Conservation (phyloP, 2,888 invertebrate species). For the Hermaeophaga mercurialis region DNA sequence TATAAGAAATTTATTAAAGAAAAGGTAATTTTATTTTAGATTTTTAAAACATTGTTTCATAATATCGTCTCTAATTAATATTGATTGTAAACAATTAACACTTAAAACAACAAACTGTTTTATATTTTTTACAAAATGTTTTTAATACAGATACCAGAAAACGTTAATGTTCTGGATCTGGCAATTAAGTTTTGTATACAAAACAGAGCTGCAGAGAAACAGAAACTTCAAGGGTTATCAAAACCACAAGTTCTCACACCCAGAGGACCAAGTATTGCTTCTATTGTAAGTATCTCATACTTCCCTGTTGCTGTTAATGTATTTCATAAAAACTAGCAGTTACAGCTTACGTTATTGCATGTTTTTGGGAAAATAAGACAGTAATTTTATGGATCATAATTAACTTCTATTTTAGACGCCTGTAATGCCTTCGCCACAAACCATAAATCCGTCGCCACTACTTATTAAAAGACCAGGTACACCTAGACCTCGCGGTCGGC, state of each 20-base stretch:
- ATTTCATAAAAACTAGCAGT: no score
- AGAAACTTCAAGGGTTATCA: conserved; percentile 52
- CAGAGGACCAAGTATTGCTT: conserved; percentile 40
- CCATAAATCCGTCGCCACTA: conserved; percentile 26
- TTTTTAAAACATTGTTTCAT: no score
- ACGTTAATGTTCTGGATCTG: conserved; percentile 67
- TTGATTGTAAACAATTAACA: no score
- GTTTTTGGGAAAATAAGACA: no score
- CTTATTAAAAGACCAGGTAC: conserved; percentile 44
- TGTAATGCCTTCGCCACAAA: conserved; percentile 41
- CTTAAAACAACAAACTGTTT: no score
- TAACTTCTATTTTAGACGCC: conserved; percentile 38
- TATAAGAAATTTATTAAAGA: conserved; percentile 69
- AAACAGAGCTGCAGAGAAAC: conserved; percentile 64
- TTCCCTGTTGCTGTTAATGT: neutral
- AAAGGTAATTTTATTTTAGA: conserved; percentile 62
- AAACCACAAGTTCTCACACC: conserved; percentile 34
- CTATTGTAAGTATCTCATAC: conserved; percentile 33
- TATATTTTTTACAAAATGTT: no score
- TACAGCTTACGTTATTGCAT: no score
- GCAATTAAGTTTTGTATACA: conserved; percentile 75
- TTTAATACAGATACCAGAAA: conserved; percentile 63
- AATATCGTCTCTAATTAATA: no score
- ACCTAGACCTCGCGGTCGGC: conserved; percentile 61
- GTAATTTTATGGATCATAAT: neutral